Conservation (phyloP, 2,113 vertebrate genomes). For the Percopsis transmontana region DNA sequence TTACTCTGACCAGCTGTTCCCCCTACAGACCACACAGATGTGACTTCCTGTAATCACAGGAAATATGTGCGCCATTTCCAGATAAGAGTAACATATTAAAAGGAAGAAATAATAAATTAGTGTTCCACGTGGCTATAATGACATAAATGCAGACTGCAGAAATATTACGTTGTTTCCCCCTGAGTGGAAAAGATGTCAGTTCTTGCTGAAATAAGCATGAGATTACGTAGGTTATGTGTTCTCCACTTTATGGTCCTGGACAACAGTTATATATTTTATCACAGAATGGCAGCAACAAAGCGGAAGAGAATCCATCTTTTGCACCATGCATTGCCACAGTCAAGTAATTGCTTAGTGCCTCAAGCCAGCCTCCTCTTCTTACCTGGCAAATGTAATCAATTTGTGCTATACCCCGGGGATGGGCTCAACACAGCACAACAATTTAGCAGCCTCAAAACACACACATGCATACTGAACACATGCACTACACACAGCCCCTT, state of each 20-base stretch:
- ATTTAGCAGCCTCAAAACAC: conserved; percentile 19
- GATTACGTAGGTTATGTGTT: conserved; percentile 9
- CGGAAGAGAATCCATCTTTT: conserved; percentile 49
- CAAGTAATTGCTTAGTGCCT: conserved; percentile 71
- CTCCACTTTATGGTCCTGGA: neutral
- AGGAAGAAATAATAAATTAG: too few relatives aligned
- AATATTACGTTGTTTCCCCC: neutral
- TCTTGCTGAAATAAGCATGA: neutral
- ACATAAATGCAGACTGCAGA: conserved; percentile 13
- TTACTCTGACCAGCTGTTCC: conserved; percentile 66
- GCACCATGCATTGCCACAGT: conserved; percentile 57
- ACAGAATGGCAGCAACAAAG: conserved; percentile 22
- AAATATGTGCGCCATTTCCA: neutral
- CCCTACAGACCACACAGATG: conserved; percentile 50
- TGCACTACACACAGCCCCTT: neutral
- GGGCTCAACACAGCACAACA: conserved; percentile 42
- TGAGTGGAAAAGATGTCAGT: neutral
- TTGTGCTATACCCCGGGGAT: conserved; percentile 65
- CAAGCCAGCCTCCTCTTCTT: conserved; percentile 59
- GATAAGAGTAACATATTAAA: neutral
- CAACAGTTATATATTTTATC: conserved; percentile 32
- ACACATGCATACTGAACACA: neutral
- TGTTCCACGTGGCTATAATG: neutral
- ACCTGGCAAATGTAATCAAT: conserved; percentile 76
- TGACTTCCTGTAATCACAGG: conserved; percentile 41